phyloP scores from a whole-genome alignment of 2,888 invertebrate genomes.

The Torymus texanus region DNA sequence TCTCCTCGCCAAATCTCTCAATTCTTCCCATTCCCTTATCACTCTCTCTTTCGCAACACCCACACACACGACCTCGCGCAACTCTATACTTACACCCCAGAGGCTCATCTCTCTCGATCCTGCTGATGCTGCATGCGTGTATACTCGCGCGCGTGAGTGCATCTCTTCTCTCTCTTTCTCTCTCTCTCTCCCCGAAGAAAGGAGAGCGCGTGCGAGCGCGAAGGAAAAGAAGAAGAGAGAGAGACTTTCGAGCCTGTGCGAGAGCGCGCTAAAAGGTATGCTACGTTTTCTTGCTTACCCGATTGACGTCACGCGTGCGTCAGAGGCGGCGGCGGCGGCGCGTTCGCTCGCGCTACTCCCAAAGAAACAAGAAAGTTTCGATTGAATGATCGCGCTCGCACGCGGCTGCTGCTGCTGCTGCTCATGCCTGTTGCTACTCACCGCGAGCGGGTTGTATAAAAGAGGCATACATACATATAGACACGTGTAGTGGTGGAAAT shows the following conservation, averaged over 20 bases:
- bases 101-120: conserved; percentile 25
- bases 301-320: conserved; percentile 74
- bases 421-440: not conserved
- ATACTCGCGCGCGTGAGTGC: too few species aligned
- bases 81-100: too few species aligned
- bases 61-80: too few species aligned
- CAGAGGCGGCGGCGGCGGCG: conserved; percentile 60
- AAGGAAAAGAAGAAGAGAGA: not conserved
- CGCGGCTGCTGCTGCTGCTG: conserved; percentile 7
- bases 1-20: too few species aligned
- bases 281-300: conserved; percentile 69
- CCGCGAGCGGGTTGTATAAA: not conserved
- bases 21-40: too few species aligned
- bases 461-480: too few species aligned
- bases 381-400: conserved; percentile 70
- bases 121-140: too few species aligned
- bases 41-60: too few species aligned
- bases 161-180: too few species aligned
- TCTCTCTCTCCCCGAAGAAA: not conserved
- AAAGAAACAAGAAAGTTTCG: conserved; percentile 73
- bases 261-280: conserved; percentile 62
- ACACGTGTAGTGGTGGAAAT: too few species aligned
- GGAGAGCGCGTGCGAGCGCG: conserved; percentile 34
- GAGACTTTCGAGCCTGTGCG: conserved; percentile 49
- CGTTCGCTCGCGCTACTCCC: conserved; percentile 19